Conservation (phyloP, 2,113 vertebrate genomes). For the Benitochromis conjunctus region DNA sequence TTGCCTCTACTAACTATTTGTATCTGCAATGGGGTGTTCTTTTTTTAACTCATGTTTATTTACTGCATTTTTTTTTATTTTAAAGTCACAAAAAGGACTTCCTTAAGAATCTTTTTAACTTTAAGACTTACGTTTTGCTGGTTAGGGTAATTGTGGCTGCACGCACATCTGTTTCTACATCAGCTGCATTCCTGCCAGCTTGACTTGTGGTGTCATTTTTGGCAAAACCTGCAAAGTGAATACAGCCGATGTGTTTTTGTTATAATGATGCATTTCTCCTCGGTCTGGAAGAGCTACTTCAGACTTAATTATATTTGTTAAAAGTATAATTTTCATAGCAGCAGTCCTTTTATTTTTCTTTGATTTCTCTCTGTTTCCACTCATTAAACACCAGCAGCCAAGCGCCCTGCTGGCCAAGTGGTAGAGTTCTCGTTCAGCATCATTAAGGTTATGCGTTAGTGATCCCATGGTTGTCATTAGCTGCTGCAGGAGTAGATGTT, state of each 20-base stretch:
- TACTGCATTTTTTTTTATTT: background rate
- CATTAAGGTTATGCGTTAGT: background rate
- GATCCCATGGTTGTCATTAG: slow-evolving; percentile 2
- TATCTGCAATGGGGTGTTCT: background rate
- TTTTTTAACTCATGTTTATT: background rate
- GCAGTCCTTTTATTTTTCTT: background rate
- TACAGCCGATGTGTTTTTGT: background rate
- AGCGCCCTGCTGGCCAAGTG: background rate
- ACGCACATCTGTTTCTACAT: background rate
- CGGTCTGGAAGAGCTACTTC: background rate
- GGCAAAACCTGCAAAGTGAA: background rate
- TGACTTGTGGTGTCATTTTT: background rate
- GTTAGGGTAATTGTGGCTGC: background rate
- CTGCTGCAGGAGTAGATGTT: background rate
- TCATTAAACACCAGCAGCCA: background rate
- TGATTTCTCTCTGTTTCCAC: background rate
- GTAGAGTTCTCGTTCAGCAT: background rate
- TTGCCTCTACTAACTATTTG: background rate
- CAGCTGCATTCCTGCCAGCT: background rate
- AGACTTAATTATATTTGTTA: background rate
- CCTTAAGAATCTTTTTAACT: background rate
- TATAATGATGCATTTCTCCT: background rate
- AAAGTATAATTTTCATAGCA: background rate
- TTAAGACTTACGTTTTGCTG: background rate
- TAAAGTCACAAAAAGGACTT: background rate